phyloP scores from a whole-genome alignment of 1,140 invertebrate species.

The Cyclina sinensis region DNA sequence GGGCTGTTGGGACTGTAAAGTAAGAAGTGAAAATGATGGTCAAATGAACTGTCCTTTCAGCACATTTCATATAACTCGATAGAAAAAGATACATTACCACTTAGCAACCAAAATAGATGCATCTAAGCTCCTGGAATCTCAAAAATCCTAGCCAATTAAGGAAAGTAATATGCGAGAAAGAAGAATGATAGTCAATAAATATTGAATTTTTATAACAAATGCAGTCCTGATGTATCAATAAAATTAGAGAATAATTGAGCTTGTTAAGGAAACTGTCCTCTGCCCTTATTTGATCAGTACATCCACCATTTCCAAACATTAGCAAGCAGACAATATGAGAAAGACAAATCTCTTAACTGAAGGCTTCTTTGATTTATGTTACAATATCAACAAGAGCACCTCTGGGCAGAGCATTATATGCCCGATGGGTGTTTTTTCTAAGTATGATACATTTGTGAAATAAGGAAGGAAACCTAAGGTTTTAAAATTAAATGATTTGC shows the following conservation, averaged over 20 bases:
- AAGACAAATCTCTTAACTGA: not conserved
- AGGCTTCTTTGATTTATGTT: not conserved
- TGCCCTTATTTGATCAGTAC: slow-evolving; percentile 1
- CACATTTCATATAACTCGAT: not conserved
- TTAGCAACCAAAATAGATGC: slow-evolving; percentile 26
- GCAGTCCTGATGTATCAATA: not conserved
- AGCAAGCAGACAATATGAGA: not conserved
- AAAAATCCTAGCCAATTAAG: slow-evolving; percentile 27
- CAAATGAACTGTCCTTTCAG: no score
- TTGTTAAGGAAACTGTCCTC: not conserved
- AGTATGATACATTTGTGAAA: no score
- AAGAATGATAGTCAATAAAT: slow-evolving; percentile 48
- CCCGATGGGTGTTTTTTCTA: no score
- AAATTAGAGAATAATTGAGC: not conserved
- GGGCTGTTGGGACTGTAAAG: no score
- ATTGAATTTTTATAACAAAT: slow-evolving; percentile 42
- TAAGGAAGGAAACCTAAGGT: no score
- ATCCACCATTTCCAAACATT: not conserved
- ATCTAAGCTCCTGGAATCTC: slow-evolving; percentile 7
- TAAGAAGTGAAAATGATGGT: not conserved
- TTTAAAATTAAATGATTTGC: no score
- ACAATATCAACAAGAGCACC: not conserved
- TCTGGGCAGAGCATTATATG: no score
- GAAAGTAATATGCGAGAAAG: slow-evolving; percentile 16
- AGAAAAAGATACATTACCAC: slow-evolving; percentile 20